Evolutionary conservation across 1,140 invertebrate genomes (phyloP).

Genomic region (Aphaenogaster rudis): DNA sequence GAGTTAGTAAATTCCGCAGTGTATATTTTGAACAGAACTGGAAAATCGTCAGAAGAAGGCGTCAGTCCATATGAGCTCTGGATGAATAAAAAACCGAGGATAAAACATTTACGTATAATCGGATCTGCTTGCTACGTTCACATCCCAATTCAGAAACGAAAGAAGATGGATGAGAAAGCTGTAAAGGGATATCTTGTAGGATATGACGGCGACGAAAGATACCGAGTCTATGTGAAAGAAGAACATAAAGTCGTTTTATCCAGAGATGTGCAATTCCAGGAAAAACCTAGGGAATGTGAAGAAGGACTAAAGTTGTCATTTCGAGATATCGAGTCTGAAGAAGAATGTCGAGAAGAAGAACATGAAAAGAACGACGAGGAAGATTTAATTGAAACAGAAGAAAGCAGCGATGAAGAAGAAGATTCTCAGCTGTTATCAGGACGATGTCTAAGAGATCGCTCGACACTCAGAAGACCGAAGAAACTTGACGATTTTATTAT

Average conservation of each 20-base stretch:
- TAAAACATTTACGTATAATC: neutral
- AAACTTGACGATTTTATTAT: no score
- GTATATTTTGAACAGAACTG: neutral
- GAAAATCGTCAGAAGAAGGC: neutral
- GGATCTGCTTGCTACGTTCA: neutral
- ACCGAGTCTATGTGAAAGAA: neutral
- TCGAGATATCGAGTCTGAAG: no score
- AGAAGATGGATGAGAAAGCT: neutral
- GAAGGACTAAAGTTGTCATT: neutral
- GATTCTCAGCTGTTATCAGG: no score
- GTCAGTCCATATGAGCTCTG: neutral
- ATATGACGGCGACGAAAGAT: neutral
- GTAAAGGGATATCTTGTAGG: neutral
- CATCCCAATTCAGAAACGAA: neutral
- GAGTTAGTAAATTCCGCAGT: neutral
- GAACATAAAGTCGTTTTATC: neutral
- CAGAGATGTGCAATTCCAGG: neutral
- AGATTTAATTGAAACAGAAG: no score
- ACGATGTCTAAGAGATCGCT: no score
- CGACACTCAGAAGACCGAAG: no score
- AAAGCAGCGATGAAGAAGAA: no score
- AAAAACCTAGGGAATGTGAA: neutral
- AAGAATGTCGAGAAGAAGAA: no score
- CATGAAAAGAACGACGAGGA: no score
- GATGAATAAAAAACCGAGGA: neutral